A percentile compares a stretch with the other conserved stretches of the same genome.
Conservation (phyloP, 2,113 vertebrate species). For the Neolamprologus toae region DNA sequence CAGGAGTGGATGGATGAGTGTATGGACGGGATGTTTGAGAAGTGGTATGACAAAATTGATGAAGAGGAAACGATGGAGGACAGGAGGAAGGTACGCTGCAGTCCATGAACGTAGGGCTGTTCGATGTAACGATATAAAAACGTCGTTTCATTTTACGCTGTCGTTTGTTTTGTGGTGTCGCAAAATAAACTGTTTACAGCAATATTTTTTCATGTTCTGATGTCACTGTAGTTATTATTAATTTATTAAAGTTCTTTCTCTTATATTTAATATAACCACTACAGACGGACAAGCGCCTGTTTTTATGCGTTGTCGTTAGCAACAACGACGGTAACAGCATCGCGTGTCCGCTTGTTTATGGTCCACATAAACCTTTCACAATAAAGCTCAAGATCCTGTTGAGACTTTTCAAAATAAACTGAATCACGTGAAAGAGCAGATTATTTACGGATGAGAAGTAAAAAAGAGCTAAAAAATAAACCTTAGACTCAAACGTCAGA, state of each 20-base stretch:
- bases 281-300: accelerated
- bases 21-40: constrained; percentile 92
- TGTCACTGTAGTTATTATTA: accelerated
- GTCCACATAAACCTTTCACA: too few species aligned
- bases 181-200: accelerated
- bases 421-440: too few species aligned
- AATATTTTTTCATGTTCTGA: accelerated
- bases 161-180: neutral
- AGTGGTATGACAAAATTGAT: constrained; percentile 94
- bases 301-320: too few species aligned
- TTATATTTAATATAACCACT: accelerated
- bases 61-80: constrained; percentile 86
- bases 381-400: too few species aligned
- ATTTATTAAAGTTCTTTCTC: accelerated
- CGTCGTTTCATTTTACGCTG: accelerated
- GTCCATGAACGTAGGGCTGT: neutral
- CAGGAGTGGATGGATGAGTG: constrained; percentile 98
- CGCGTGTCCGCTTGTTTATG: too few species aligned
- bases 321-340: accelerated
- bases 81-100: constrained; percentile 82
- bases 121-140: accelerated
- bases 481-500: accelerated
- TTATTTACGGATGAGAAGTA: accelerated
- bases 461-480: too few species aligned
- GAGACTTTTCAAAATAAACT: too few species aligned